Base-by-base conservation (phyloP, 1,140 invertebrate genomes). In the Pinna nobilis region DNA sequence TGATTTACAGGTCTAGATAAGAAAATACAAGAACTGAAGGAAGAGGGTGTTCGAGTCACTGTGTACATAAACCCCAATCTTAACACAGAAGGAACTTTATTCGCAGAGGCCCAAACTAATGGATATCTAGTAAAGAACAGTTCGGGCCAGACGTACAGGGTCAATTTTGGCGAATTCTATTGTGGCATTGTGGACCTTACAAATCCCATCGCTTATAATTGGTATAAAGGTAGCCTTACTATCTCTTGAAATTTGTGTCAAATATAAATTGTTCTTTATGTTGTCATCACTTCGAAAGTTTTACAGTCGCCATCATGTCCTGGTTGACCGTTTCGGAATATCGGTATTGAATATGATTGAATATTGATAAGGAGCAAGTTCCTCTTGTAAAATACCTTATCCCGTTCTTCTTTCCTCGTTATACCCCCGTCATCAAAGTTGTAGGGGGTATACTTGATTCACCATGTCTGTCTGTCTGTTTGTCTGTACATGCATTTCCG, bases 51-150 rank as follows among this genome's bases (percentile, higher is more conserved):
- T 1, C 63, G 81, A 18, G 84, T 90, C 6, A 72, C 87, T 15
- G 86, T 77, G 15, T 90, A 90, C 77, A 88, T 89, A 50, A 90
- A 89, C 71, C 89, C 89, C 0, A 81, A 87, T 60, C 79, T 90
- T 25, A 88, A 89, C 39, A 72, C 71, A 28, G 79, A 86, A 20
- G 87, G 89, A 1, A 72, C 82, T 4, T 50, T 90, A 32, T 90
- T 82, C 67, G 63, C 81, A 51, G 78, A 75, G 15, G 88, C 82
- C 3, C 78, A 80, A 6, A 23, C 33, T 18, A 44, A 68, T 6
- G 84, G 84, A 2, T 88, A 84, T 68, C 82, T 90, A 18, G 78
- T 90, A 2, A 84, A 75, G 47, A 83, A 87, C 65, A 55, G 18
- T 6, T 49, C 76, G 0, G 79, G 80, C 9, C 49, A 82, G 7